A percentile compares a stretch with the other conserved stretches of the same genome.
Evolutionary conservation across 2,888 invertebrate genomes (phyloP).

Genomic region (Zaprionus bogoriensis): DNA sequence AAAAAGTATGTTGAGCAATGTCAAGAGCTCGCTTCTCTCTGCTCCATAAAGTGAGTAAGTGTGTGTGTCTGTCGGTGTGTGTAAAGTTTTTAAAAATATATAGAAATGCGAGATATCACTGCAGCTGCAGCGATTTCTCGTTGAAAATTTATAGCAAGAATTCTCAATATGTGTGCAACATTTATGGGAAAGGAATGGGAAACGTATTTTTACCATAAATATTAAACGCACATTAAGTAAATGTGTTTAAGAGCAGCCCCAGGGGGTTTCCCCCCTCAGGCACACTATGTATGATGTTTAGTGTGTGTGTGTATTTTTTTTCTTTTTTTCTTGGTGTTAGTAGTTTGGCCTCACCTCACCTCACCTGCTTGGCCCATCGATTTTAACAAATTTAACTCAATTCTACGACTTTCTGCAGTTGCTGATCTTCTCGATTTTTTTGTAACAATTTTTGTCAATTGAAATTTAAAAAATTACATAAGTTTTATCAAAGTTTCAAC

Average conservation of each 20-base stretch:
- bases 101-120: constrained; percentile 1
- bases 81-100: constrained; percentile 20
- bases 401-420: constrained; percentile 25
- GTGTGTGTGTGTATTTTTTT: constrained; percentile 1
- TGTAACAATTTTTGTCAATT: constrained; percentile 53
- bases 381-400: constrained; percentile 28
- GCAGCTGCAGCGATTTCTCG: constrained; percentile 10
- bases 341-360: not conserved
- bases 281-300: not conserved
- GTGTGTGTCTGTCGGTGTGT: constrained; percentile 5
- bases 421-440: constrained; percentile 25
- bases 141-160: too few relatives aligned
- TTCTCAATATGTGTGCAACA: constrained; percentile 28
- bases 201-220: constrained; percentile 19
- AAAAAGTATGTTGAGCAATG: constrained; percentile 62
- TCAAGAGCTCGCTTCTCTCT: constrained; percentile 50
- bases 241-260: constrained; percentile 12
- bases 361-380: not conserved
- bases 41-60: constrained; percentile 27
- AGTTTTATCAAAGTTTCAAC: constrained; percentile 38
- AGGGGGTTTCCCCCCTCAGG: constrained; percentile 8
- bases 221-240: constrained; percentile 28
- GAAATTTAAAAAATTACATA: constrained; percentile 23
- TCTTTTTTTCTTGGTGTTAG: constrained; percentile 3
- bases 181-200: constrained; percentile 44